A percentile compares a stretch with the other conserved stretches of the same genome.
Evolutionary conservation across 1,140 invertebrate species (phyloP).

Genomic region (Chlorops oryzae): DNA sequence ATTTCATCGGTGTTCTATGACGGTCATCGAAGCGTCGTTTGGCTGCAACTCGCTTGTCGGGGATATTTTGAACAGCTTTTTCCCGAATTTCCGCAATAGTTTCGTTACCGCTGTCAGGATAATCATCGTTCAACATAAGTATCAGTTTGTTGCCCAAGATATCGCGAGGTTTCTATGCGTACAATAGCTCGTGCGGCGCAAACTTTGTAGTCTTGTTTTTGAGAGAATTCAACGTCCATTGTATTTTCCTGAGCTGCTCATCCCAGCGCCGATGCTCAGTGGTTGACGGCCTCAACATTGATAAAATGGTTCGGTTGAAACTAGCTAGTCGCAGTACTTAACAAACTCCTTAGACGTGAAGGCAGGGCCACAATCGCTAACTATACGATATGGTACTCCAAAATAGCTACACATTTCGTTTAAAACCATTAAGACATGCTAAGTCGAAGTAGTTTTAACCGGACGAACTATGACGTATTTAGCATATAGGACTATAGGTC

Average conservation of each 20-base stretch:
- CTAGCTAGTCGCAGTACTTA: slow-evolving; percentile 24
- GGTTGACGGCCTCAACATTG: too few species aligned
- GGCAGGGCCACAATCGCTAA: slow-evolving; percentile 34
- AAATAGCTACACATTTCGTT: slow-evolving; percentile 5
- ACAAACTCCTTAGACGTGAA: slow-evolving; percentile 33
- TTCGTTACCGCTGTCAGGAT: too few species aligned
- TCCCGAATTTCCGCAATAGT: not conserved
- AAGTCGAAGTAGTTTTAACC: slow-evolving; percentile 21
- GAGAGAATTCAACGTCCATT: not conserved
- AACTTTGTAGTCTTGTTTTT: not conserved
- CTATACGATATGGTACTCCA: slow-evolving; percentile 23
- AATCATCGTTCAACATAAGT: not conserved
- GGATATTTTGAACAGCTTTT: not conserved
- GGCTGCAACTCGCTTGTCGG: not conserved
- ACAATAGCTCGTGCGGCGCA: slow-evolving; percentile 1
- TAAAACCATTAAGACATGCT: slow-evolving; percentile 13
- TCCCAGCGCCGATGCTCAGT: not conserved
- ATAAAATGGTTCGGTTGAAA: slow-evolving; percentile 13
- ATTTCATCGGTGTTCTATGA: not conserved
- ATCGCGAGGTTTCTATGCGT: not conserved
- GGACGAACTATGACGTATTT: slow-evolving; percentile 23
- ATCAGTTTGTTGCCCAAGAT: not conserved
- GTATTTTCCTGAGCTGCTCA: not conserved
- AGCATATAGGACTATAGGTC: too few species aligned
- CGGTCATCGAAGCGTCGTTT: not conserved